Percentiles rank a stretch among this genome's conserved stretches.
Conservation (phyloP, 2,113 vertebrate species). For the Apodemus speciosus region DNA sequence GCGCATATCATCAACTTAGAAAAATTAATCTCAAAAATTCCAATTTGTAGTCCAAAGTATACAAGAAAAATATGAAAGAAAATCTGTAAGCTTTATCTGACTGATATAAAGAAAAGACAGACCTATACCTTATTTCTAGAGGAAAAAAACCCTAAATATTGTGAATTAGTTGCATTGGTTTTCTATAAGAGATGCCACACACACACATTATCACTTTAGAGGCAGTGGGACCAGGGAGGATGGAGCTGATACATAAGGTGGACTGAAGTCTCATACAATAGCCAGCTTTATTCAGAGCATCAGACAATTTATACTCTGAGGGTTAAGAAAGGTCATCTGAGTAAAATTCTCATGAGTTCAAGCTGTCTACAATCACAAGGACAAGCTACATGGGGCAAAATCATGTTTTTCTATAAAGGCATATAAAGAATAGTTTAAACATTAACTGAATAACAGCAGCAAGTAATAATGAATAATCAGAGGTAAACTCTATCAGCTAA, state of each 20-base stretch:
- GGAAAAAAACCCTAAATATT: neutral
- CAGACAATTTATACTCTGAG: neutral
- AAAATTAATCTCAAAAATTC: neutral
- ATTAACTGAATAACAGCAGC: neutral
- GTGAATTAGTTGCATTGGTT: neutral
- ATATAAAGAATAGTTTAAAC: neutral
- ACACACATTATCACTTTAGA: neutral
- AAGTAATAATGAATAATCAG: neutral
- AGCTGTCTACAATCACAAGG: neutral
- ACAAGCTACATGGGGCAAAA: neutral
- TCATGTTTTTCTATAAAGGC: neutral
- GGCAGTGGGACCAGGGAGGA: neutral
- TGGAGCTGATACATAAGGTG: neutral
- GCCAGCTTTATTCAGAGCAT: neutral
- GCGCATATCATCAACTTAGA: neutral
- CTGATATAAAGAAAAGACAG: neutral
- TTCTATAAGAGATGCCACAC: neutral
- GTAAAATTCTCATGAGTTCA: neutral
- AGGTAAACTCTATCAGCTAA: neutral
- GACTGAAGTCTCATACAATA: neutral
- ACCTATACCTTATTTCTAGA: neutral
- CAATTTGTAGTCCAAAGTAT: neutral
- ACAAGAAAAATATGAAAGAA: neutral
- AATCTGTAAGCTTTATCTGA: slow-evolving; percentile 18
- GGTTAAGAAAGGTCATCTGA: neutral